Conservation (phyloP, 2,797 vertebrate genomes). For the Melanotaenia boesemani region DNA sequence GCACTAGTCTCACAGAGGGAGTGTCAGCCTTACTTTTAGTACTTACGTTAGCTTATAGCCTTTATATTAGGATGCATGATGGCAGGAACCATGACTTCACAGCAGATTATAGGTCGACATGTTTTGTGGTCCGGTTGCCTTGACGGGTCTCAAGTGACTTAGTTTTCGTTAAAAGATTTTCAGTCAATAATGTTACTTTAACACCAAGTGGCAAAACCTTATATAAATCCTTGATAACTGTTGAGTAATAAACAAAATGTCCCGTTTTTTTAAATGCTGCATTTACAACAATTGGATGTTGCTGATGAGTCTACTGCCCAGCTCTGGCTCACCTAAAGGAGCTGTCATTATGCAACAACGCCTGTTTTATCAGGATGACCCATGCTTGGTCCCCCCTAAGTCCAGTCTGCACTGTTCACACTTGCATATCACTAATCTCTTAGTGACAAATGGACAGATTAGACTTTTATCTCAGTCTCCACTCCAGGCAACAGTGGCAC, state of each 20-base stretch:
- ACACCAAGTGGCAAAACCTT: not conserved
- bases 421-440: conserved; percentile 44
- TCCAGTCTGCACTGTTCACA: conserved; percentile 41
- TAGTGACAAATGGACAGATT: conserved; percentile 42
- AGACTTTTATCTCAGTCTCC: conserved; percentile 45
- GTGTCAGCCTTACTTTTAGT: conserved; percentile 59
- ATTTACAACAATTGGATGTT: not conserved
- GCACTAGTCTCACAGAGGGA: conserved; percentile 65
- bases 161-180: not conserved
- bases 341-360: conserved; percentile 12
- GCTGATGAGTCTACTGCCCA: not conserved
- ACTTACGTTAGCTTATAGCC: conserved; percentile 45
- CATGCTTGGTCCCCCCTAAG: conserved; percentile 12
- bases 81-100: conserved; percentile 9
- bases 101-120: conserved; percentile 25
- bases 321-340: conserved; percentile 26
- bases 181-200: not conserved
- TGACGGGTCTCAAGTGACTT: conserved; percentile 11
- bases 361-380: conserved; percentile 47
- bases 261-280: not conserved
- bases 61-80: conserved; percentile 20
- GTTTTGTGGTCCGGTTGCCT: conserved; percentile 6
- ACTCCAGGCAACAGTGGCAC: conserved; percentile 1
- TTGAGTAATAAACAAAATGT: conserved; percentile 3
- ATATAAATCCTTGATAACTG: not conserved